Percentiles rank a stretch among this genome's conserved stretches.
Conservation (phyloP, 2,888 invertebrate species). For the Nipponacmea schrenckii region DNA sequence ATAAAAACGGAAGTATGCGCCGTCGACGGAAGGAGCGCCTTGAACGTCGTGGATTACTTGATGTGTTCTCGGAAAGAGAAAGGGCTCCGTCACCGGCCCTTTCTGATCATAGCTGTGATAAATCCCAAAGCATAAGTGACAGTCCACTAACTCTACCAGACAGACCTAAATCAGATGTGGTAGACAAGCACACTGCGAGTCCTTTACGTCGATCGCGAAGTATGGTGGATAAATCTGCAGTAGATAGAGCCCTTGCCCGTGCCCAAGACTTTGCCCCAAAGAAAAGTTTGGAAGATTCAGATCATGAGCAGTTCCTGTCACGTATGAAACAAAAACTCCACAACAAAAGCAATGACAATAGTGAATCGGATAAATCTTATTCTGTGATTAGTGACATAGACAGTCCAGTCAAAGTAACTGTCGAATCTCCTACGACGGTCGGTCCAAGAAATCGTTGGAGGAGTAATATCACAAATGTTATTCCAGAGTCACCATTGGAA, state of each 20-base stretch:
- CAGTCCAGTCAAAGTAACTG: not conserved
- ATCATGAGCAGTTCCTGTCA: conserved; percentile 30
- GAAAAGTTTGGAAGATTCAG: conserved; percentile 30
- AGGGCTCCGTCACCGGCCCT: conserved; percentile 55
- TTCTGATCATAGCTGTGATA: not conserved
- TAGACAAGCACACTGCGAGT: conserved; percentile 24
- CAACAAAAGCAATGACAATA: conserved; percentile 19
- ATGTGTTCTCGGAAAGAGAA: conserved; percentile 51
- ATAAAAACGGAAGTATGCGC: conserved; percentile 54
- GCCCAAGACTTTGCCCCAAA: conserved; percentile 15
- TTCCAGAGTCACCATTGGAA: conserved; percentile 34
- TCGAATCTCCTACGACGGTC: conserved; percentile 8
- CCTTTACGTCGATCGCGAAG: conserved; percentile 44
- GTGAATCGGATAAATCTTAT: conserved; percentile 2
- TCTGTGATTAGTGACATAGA: conserved; percentile 17
- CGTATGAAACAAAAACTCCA: conserved; percentile 32
- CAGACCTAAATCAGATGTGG: conserved; percentile 31
- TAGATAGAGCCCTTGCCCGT: conserved; percentile 20
- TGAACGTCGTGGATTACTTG: conserved; percentile 36
- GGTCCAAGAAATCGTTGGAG: conserved; percentile 18
- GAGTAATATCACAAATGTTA: not conserved
- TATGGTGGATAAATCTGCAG: conserved; percentile 33
- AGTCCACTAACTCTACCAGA: conserved; percentile 16
- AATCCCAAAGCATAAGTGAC: conserved; percentile 7
- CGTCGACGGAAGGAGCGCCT: conserved; percentile 45